Conservation (phyloP, 1,140 invertebrate genomes). For the Drepana arcuata region DNA sequence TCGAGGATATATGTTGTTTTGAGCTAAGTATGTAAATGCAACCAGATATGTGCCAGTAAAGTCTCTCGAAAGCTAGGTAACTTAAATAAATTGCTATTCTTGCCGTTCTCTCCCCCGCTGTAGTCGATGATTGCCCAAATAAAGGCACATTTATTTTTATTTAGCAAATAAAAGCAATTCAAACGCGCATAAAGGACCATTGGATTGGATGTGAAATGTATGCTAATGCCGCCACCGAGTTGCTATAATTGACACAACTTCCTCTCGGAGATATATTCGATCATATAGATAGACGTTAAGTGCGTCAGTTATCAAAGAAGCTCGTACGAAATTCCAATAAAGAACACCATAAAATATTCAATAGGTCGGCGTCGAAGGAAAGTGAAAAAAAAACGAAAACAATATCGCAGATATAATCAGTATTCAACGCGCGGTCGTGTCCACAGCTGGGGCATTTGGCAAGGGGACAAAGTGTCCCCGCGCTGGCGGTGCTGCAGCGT, state of each 20-base stretch:
- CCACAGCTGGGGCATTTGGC: conserved; percentile 60
- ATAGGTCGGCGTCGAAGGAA: conserved; percentile 49
- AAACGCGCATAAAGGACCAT: conserved; percentile 44
- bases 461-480: conserved; percentile 35
- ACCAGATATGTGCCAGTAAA: conserved; percentile 1
- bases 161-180: conserved; percentile 52
- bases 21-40: too few relatives aligned
- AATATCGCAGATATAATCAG: conserved; percentile 58
- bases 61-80: conserved; percentile 1
- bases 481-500: conserved; percentile 10
- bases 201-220: conserved; percentile 55
- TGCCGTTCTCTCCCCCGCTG: conserved; percentile 3
- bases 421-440: conserved; percentile 51
- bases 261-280: conserved; percentile 42
- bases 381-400: conserved; percentile 62
- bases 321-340: conserved; percentile 58
- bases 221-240: conserved; percentile 45
- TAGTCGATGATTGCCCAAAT: conserved; percentile 15
- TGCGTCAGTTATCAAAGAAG: conserved; percentile 26
- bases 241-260: conserved; percentile 58
- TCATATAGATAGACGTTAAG: conserved; percentile 53
- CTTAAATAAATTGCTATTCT: conserved; percentile 14
- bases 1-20: too few relatives aligned
- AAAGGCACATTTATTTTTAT: conserved; percentile 54
- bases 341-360: conserved; percentile 63